Evolutionary conservation across 2,888 invertebrate genomes (phyloP), one percentile per base, ranked within the genome.

Genomic region (Galerucella pusilla): DNA sequence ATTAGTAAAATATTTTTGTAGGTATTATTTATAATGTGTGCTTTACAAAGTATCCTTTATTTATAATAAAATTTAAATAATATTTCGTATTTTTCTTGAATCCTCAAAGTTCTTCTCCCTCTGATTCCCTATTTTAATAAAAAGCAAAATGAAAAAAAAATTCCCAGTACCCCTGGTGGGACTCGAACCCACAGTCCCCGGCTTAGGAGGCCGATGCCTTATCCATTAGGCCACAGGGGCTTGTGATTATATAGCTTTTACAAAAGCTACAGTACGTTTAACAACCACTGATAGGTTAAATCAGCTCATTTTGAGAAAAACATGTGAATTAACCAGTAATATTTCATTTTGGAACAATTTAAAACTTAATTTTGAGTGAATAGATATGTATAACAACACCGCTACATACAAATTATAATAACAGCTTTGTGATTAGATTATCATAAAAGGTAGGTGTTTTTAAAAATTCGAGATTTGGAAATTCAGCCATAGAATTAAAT

Each of bases 201-300:
- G 93, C 93, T 93, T 93, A 93, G 93, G 93, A 93, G 93, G 93
- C 92, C 93, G 92, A 92, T 93, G 93, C 93, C 93, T 93, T 93
- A 93, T 93, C 93, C 93, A 92, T 93, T 92, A 92, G 92, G 93
- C 93, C 92, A 93, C 93, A 92, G 92, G 93, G 93, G 93, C 93
- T 83, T 78, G 71, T 20, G 11, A 12, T 11, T 4, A 14, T 1
- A 5, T 49, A 49, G 1, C 0, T 49, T 14, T 5, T 49, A 49
- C 35, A 42, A 9, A 7, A 2, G 35, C 35, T 9, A 35, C 35
- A 6, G 1, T 7, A 7, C 35, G 7, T 7, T 9, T 42, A 9
- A 42, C 1, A 7, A 42, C 35, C 9, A 42, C 35, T 42, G 35
- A 9, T 42, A 1, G 6, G 9, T 35, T 35, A 35, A 35, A 35